Evolutionary conservation across 2,797 vertebrate genomes (phyloP).

Genomic region (Centroberyx gerrardi): DNA sequence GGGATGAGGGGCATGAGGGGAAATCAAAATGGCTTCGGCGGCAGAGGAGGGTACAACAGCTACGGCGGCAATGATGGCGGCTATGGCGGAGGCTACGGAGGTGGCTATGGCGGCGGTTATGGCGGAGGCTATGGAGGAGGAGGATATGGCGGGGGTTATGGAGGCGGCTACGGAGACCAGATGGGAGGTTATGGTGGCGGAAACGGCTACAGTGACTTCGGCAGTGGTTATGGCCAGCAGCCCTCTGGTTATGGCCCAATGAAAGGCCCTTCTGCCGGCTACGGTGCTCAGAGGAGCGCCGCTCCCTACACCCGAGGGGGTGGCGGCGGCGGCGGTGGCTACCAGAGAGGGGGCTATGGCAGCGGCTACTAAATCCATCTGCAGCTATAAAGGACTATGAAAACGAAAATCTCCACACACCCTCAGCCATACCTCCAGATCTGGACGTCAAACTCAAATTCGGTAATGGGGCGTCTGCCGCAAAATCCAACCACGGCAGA

Average conservation of each 20-base stretch:
- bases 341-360: constrained; percentile 91
- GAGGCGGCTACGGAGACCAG: constrained; percentile 87
- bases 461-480: constrained; percentile 77
- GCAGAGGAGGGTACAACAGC: constrained; percentile 86
- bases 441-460: constrained; percentile 72
- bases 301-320: constrained; percentile 90
- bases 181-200: constrained; percentile 88
- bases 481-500: constrained; percentile 77
- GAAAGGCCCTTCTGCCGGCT: constrained; percentile 87
- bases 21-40: constrained; percentile 89
- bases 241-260: constrained; percentile 94
- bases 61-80: constrained; percentile 89
- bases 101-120: constrained; percentile 63
- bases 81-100: constrained; percentile 88
- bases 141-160: constrained; percentile 86
- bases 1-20: constrained; percentile 89
- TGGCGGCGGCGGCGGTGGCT: constrained; percentile 87
- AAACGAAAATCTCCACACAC: constrained; percentile 24
- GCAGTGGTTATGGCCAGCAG: constrained; percentile 94
- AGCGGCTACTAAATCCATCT: constrained; percentile 82
- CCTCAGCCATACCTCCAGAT: constrained; percentile 64
- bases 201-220: constrained; percentile 95
- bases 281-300: constrained; percentile 87
- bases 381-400: constrained; percentile 56
- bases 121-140: constrained; percentile 67